Base-by-base conservation (phyloP, 2,888 invertebrate species). In the Plemyria rubiginata region DNA sequence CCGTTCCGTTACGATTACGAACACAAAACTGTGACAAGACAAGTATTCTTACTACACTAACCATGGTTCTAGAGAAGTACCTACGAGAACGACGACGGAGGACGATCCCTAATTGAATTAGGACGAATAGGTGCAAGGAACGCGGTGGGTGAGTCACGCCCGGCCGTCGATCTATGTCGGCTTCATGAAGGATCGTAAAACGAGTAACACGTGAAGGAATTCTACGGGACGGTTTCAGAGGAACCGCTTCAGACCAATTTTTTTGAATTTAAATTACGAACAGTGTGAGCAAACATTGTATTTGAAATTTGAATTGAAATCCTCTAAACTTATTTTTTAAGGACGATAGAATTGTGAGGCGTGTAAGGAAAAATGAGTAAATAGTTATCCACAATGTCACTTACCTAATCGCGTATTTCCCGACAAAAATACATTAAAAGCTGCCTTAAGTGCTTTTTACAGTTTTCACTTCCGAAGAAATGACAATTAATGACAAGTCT, bases 101-200 rank as follows among this genome's bases (percentile, higher is more conserved):
- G 52, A 54, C 16, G 38, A n/a, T 41, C 61, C 52, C 50, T 69
- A 70, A 71, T 71, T 67, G 4, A 70, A 71, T 71, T 71, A 71
- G 63, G 32, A 48, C 48, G 43, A 46, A 52, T 38, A 66, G 65
- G 66, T 67, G 64, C 65, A 54, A 54, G 60, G 51, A 53, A 36
- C 54, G 62, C 40, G 57, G 43, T 9, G 16, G 32, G 32, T 45
- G 63, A 60, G 60, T 60, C 67, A 55, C 56, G 7, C 53, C 22
- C 51, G 40, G 43, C 36, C 8, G 49, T 36, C 65, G 60, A 65
- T 54, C 62, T 38, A 58, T 62, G 66, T 49, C 51, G 41, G 9
- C 32, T 41, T 28, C 45, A 38, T 46, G 43, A 36, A 43, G 53
- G 57, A 58, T 41, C 45, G 41, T 22, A 51, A 52, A 60, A 38